A percentile compares a stretch with the other conserved stretches of the same genome.
These are phyloP conservation scores for Paratrypauchen microcephalus DNA, from an alignment of 2,797 vertebrate species.

Conservation along the genomic window DNA sequence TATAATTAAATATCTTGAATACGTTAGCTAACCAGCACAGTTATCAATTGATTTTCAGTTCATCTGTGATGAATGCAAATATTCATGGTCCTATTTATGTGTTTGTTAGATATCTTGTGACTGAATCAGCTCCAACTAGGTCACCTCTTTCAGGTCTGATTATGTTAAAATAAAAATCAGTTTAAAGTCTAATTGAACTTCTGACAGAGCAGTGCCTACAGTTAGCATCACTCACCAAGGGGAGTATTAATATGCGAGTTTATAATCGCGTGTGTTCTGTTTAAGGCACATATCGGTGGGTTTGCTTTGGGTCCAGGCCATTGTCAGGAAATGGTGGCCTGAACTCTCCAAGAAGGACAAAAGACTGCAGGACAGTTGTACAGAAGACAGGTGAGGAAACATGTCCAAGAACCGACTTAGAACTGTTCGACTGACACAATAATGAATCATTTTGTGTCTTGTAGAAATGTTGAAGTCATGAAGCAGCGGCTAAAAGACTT, in stretches of 20 bases:
- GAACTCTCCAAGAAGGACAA: constrained; percentile 88
- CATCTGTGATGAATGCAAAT: too few relatives aligned
- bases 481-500: constrained; percentile 87
- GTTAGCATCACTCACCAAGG: too few relatives aligned
- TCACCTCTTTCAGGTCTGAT: too few relatives aligned
- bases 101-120: too few relatives aligned
- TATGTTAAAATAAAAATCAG: too few relatives aligned
- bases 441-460: constrained; percentile 12
- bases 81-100: too few relatives aligned
- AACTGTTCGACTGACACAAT: background rate
- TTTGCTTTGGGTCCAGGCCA: constrained; percentile 95
- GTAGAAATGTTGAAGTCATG: constrained; percentile 90
- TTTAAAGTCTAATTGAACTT: too few relatives aligned
- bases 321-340: constrained; percentile 96
- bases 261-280: constrained; percentile 20
- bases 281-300: constrained; percentile 90
- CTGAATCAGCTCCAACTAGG: too few relatives aligned
- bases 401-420: background rate
- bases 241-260: background rate
- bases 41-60: too few relatives aligned
- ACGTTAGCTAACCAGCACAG: too few relatives aligned
- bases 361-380: constrained; percentile 73
- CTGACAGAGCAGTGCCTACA: too few relatives aligned
- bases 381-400: constrained; percentile 84
- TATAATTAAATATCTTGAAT: too few relatives aligned